Base-by-base conservation (phyloP, 2,113 vertebrate species). In the Archocentrus centrarchus region DNA sequence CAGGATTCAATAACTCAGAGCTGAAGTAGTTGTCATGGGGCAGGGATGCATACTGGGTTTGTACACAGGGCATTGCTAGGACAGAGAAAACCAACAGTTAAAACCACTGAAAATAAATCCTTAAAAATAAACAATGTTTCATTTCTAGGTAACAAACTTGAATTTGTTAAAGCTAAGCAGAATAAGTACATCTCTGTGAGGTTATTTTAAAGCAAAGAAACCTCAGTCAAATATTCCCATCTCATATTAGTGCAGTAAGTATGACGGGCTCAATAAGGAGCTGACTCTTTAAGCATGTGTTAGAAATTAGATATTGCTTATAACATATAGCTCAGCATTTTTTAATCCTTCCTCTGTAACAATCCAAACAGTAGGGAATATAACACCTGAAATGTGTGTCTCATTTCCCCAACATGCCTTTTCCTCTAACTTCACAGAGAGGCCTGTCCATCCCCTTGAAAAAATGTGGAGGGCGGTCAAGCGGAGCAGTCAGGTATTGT, bases 11-110 rank as follows among this genome's bases (percentile, higher is more conserved):
- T 88, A 97, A 93, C 39, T 98, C 97, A 7, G 95, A 86, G 58
- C 94, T 94, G 92, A 96, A 96, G 91, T 89, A 92, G 90, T 73
- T 96, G 87, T 98, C 97, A 59, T 95, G 96, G 79, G 96, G 93
- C 91, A 94, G 82, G 80, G 96, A 96, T 90, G 96, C 94, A 96
- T 96, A 96, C 87, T 98, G 98, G 2, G 97, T 95, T 96, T 98
- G 97, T 93, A 98, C 97, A 96, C 97, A 99, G 97, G 98, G 97
- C 98, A 99, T 99, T 84, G 96, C 98, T 99, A 91, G 0, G 81
- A 93, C 75, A 92, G 77, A 89, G 6, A 39, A 88, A 13, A 84
- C 37, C 22, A 58, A 77, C 3, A 27, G 18, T 88, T 80, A 84
- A 50, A 37, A 59, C 2, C 2, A 13, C 20, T 75, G 57, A 80